Conservation (phyloP, 1,140 invertebrate species). For the Lordiphosa mommai region DNA sequence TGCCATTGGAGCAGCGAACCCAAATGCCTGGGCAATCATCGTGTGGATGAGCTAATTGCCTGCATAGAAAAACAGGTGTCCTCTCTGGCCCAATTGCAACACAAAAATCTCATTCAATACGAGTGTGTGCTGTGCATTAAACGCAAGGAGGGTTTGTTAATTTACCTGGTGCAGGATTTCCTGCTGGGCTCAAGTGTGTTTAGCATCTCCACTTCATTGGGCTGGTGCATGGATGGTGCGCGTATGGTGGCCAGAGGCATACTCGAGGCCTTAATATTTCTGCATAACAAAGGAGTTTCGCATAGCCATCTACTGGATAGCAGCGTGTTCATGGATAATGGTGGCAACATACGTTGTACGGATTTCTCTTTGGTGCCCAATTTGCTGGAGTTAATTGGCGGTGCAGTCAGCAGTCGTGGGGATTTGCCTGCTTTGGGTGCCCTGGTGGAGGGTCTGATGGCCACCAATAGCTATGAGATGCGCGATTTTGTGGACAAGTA, state of each 20-base stretch:
- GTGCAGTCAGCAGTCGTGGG: constrained; percentile 44
- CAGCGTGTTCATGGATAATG: constrained; percentile 84
- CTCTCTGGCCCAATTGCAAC: constrained; percentile 84
- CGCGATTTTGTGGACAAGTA: constrained; percentile 86
- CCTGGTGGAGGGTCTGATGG: constrained; percentile 65
- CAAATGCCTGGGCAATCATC: constrained; percentile 65
- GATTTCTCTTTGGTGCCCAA: constrained; percentile 86
- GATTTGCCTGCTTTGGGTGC: constrained; percentile 71
- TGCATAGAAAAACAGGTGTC: constrained; percentile 87
- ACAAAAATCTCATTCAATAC: constrained; percentile 87
- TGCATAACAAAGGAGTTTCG: constrained; percentile 89
- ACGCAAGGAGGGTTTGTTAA: constrained; percentile 82
- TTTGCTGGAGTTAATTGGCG: constrained; percentile 62
- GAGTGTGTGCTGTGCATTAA: constrained; percentile 85
- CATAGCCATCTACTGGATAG: constrained; percentile 87
- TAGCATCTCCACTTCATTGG: constrained; percentile 63
- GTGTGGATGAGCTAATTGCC: constrained; percentile 78
- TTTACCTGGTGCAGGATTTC: constrained; percentile 86
- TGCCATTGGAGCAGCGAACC: constrained; percentile 63
- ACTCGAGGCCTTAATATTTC: constrained; percentile 84
- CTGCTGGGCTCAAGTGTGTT: constrained; percentile 80
- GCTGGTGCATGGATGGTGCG: constrained; percentile 77
- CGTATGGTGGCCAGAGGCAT: constrained; percentile 83
- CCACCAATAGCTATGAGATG: constrained; percentile 82
- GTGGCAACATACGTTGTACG: constrained; percentile 82